phyloP scores from a whole-genome alignment of 2,888 invertebrate species.

The Cheilosia soror region DNA sequence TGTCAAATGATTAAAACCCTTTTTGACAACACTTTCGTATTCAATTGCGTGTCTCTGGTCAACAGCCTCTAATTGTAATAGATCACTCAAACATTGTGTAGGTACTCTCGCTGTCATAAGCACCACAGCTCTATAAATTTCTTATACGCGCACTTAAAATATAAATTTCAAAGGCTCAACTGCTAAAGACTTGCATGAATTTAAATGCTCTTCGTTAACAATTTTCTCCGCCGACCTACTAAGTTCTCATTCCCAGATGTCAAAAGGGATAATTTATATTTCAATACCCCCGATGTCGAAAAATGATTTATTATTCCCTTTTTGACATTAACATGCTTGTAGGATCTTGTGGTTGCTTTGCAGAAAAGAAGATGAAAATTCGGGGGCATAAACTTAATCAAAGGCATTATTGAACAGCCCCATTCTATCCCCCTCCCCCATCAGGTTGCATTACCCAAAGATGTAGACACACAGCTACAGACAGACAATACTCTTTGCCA shows the following conservation, averaged over 20 bases:
- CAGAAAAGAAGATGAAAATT: slow-evolving; percentile 10
- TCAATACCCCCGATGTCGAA: slow-evolving; percentile 70
- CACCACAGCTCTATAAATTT: background rate
- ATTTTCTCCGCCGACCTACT: background rate
- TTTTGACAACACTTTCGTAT: background rate
- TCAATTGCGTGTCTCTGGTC: background rate
- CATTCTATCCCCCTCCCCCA: background rate
- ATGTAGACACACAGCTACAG: slow-evolving; percentile 11
- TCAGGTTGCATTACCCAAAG: slow-evolving; percentile 18
- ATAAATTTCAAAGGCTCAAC: background rate
- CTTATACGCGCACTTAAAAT: slow-evolving; percentile 1
- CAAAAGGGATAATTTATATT: slow-evolving; percentile 73
- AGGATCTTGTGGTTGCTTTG: slow-evolving; percentile 53
- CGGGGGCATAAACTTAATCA: slow-evolving; percentile 60
- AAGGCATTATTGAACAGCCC: slow-evolving; percentile 23
- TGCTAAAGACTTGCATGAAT: background rate
- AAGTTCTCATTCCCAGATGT: slow-evolving; percentile 29
- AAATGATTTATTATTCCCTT: slow-evolving; percentile 74
- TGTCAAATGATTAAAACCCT: too few relatives aligned
- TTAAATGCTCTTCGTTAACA: background rate
- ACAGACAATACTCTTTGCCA: background rate
- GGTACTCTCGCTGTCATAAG: background rate
- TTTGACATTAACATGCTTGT: slow-evolving; percentile 72
- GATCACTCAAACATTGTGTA: background rate
- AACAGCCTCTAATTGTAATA: background rate